phyloP scores from a whole-genome alignment of 2,797 vertebrate species.

The Poeciliopsis paucimaculata region DNA sequence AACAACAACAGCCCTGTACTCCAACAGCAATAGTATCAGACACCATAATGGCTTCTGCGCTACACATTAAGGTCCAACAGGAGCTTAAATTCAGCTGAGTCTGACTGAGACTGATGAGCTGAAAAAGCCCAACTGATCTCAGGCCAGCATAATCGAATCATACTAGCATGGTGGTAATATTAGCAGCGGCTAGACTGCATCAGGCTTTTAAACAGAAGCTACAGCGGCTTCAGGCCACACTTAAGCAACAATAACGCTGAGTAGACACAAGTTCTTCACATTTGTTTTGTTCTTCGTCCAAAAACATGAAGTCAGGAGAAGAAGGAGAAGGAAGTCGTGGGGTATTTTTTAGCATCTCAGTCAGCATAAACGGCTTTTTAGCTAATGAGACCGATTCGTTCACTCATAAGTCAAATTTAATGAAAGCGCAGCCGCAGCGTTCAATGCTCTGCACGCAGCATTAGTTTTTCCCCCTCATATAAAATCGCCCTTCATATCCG shows the following conservation, averaged over 20 bases:
- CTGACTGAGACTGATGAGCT: constrained; percentile 64
- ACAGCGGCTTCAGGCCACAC: background rate
- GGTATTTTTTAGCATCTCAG: constrained; percentile 65
- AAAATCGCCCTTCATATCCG: constrained; percentile 33
- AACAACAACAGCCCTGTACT: background rate
- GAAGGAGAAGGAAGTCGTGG: constrained; percentile 5
- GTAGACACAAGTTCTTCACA: background rate
- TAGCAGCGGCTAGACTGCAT: constrained; percentile 16
- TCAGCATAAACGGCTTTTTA: constrained; percentile 71
- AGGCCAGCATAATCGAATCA: constrained; percentile 61
- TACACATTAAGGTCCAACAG: constrained; percentile 20
- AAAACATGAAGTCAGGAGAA: background rate
- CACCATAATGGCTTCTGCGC: constrained; percentile 16
- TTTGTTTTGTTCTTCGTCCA: background rate
- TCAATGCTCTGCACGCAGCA: constrained; percentile 26
- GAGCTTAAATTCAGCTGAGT: constrained; percentile 44
- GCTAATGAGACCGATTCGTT: constrained; percentile 68
- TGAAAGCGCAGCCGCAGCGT: constrained; percentile 16
- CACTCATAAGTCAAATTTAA: constrained; percentile 65
- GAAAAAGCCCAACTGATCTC: constrained; percentile 52
- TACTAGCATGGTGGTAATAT: constrained; percentile 45
- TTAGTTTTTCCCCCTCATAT: constrained; percentile 1
- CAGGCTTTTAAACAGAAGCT: constrained; percentile 20
- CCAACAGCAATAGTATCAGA: constrained; percentile 3
- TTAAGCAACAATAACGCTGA: background rate